A percentile compares a stretch with the other conserved stretches of the same genome.
These are phyloP conservation scores for Hemicordylus capensis DNA, from an alignment of 2,113 vertebrate genomes.

Conservation along the genomic window DNA sequence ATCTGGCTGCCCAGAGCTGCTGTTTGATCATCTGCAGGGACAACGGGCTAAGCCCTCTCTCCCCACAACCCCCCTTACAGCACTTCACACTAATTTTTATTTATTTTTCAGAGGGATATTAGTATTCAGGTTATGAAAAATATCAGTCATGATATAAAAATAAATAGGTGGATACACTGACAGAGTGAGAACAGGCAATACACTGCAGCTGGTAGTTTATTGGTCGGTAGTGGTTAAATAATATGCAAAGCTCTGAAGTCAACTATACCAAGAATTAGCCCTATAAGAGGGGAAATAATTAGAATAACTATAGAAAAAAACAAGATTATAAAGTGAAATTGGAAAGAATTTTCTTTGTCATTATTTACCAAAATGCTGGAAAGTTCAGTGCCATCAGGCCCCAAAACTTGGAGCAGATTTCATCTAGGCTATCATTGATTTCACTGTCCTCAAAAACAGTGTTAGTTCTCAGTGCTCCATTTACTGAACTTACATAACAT, in stretches of 20 bases:
- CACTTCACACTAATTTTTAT: too few species aligned
- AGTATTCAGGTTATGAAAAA: not conserved
- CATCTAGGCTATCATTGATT: slow-evolving; percentile 33
- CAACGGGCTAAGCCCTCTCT: too few species aligned
- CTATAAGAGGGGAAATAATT: not conserved
- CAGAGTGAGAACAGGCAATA: not conserved
- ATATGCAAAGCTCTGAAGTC: not conserved
- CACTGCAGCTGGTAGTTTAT: not conserved
- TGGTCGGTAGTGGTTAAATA: not conserved
- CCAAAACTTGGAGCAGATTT: slow-evolving; percentile 30
- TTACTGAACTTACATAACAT: slow-evolving; percentile 24
- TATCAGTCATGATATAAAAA: not conserved
- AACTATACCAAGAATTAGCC: not conserved
- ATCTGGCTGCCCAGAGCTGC: too few species aligned
- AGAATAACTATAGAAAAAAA: slow-evolving; percentile 5
- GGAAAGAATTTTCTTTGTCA: not conserved
- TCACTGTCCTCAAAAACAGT: slow-evolving; percentile 26
- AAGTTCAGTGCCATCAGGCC: slow-evolving; percentile 33
- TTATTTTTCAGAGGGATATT: not conserved
- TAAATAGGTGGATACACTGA: not conserved
- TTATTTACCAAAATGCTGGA: slow-evolving; percentile 17
- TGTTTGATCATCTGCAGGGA: too few species aligned
- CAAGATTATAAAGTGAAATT: slow-evolving; percentile 12
- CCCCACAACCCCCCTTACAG: too few species aligned
- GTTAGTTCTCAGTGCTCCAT: slow-evolving; percentile 30